Evolutionary conservation across 2,113 vertebrate genomes (phyloP), one percentile per base, ranked within the genome.

Genomic region (Vanacampus margaritifer): DNA sequence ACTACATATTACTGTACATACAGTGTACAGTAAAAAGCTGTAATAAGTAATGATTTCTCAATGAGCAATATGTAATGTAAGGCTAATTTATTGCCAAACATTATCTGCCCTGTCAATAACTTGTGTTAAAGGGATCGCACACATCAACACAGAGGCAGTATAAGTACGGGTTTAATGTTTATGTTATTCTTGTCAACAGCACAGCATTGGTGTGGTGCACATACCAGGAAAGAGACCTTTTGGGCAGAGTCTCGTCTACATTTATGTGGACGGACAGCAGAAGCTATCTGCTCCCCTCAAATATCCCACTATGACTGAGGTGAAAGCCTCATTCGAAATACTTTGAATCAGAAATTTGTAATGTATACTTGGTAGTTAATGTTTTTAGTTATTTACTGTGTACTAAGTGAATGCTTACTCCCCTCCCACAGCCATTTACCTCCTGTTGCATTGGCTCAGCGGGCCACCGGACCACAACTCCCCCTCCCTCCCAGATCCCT

Each of bases 361-460:
- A 41, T 14, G 11, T 23, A 14, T 17, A 8, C 13, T 23, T 8
- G 19, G 23, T 50, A 6, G 26, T 17, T 26, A 14, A 39, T n/a
- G 16, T 4, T 12, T n/a, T 12, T n/a, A 19, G n/a, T 19, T 41
- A 19, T 69, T 69, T 19, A 65, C 11, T 32, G 16, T 61, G 17
- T 41, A 26, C 2, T 2, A 24, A 11, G 23, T 62, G 54, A 54
- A 32, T 58, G 76, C 80, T 41, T 58, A 73, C 80, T 66, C 45
- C 14, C 7, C 37, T 3, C 7, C 59, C 73, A 1, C 89, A 99
- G 97, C 91, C 94, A 26, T 99, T 98, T 71, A 95, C 87, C 46
- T 98, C 93, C 64, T 99, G 97, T 74, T 96, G 97, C 80, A 99
- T 98, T 76, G 97, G 96, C 84, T 99, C 97, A 32, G 97, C 97